These are phyloP conservation scores for Hypothenemus hampei DNA, from an alignment of 1,140 invertebrate genomes.

Conservation along the genomic window DNA sequence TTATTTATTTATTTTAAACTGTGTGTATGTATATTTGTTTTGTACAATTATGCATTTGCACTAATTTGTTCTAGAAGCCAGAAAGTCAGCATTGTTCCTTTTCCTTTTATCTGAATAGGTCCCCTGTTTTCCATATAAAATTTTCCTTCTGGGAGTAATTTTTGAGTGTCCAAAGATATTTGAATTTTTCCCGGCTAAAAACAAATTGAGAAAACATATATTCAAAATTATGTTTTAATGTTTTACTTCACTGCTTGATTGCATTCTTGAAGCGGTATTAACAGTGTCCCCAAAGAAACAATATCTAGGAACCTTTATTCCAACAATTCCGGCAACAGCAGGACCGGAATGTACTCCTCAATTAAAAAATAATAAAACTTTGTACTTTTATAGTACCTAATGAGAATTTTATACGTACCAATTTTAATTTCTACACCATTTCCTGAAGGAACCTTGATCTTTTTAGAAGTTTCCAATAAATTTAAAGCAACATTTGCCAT, in stretches of 20 bases:
- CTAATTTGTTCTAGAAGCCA: slow-evolving; percentile 31
- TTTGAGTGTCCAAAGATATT: slow-evolving; percentile 61
- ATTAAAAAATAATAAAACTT: slow-evolving; percentile 35
- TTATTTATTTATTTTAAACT: no score
- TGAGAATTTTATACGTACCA: slow-evolving; percentile 44
- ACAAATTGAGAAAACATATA: neutral
- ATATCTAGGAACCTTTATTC: slow-evolving; percentile 68
- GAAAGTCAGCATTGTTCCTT: slow-evolving; percentile 32
- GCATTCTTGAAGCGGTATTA: slow-evolving; percentile 83
- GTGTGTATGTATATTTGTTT: no score
- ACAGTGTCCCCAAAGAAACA: slow-evolving; percentile 86
- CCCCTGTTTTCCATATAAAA: slow-evolving; percentile 64
- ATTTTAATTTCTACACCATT: slow-evolving; percentile 57
- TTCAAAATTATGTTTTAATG: neutral
- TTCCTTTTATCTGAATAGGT: slow-evolving; percentile 61
- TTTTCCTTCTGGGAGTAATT: slow-evolving; percentile 54
- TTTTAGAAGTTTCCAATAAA: slow-evolving; percentile 56
- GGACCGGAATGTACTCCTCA: slow-evolving; percentile 52
- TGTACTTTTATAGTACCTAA: neutral
- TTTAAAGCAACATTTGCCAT: slow-evolving; percentile 69
- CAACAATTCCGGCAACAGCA: slow-evolving; percentile 61
- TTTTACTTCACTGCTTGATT: slow-evolving; percentile 64
- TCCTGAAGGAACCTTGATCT: slow-evolving; percentile 49
- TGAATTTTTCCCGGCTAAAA: slow-evolving; percentile 67
- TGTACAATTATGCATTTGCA: no score